phyloP scores from a whole-genome alignment of 2,888 invertebrate species.

The Drosophila paucipuncta region DNA sequence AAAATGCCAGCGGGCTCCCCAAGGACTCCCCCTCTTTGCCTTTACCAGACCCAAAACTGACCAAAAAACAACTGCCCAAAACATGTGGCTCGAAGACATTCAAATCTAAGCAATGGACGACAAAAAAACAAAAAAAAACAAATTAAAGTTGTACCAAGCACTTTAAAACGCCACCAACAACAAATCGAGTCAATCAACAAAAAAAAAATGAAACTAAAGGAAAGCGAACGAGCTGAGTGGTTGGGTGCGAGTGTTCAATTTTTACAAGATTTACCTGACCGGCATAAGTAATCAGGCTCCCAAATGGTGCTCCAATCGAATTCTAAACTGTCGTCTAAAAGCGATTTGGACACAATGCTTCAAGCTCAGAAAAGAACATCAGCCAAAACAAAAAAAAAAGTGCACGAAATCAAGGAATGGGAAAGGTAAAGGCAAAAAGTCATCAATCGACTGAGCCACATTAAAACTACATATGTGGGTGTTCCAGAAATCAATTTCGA shows the following conservation, averaged over 20 bases:
- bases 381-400: neutral
- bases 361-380: constrained; percentile 5
- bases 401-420: constrained; percentile 2
- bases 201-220: constrained; percentile 15
- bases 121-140: constrained; percentile 36
- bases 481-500: constrained; percentile 30
- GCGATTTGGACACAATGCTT: constrained; percentile 67
- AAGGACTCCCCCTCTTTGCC: constrained; percentile 3
- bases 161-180: constrained; percentile 65
- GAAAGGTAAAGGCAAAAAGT: constrained; percentile 36
- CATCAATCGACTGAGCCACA: constrained; percentile 38
- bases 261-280: constrained; percentile 78
- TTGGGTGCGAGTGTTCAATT: constrained; percentile 36
- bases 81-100: constrained; percentile 51
- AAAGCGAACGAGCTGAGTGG: constrained; percentile 24
- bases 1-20: constrained; percentile 33
- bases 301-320: constrained; percentile 62
- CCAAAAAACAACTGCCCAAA: constrained; percentile 20
- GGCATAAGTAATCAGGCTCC: constrained; percentile 74
- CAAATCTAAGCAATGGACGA: constrained; percentile 28
- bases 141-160: constrained; percentile 65
- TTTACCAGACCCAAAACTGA: constrained; percentile 29
- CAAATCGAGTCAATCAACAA: constrained; percentile 65
- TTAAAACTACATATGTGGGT: constrained; percentile 13
- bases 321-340: constrained; percentile 77